phyloP scores from a whole-genome alignment of 2,797 vertebrate species.

The Neoniphon sammara region DNA sequence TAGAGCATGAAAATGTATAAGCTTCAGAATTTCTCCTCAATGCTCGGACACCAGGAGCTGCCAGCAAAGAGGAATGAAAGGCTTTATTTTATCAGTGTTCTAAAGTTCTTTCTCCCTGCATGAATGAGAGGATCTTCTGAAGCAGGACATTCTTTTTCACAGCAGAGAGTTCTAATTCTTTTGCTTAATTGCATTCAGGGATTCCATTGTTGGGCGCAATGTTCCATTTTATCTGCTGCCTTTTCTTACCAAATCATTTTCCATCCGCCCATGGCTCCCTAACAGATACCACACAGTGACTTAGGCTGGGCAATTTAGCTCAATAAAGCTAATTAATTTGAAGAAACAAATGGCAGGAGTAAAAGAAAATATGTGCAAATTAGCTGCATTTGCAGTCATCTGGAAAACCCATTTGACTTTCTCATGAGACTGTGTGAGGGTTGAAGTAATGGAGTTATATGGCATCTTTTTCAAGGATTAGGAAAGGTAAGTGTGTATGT shows the following conservation, averaged over 20 bases:
- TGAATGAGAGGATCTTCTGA: conserved; percentile 72
- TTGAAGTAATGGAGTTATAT: conserved; percentile 18
- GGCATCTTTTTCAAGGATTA: background rate
- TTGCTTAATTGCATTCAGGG: conserved; percentile 76
- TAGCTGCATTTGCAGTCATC: conserved; percentile 50
- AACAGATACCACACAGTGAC: conserved; percentile 53
- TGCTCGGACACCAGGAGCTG: conserved; percentile 57
- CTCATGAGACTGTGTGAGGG: conserved; percentile 13
- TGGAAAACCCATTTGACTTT: conserved; percentile 53
- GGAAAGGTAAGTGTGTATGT: background rate
- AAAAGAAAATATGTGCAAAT: conserved; percentile 49
- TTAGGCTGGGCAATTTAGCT: conserved; percentile 57
- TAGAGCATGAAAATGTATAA: conserved; percentile 53
- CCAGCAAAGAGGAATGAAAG: conserved; percentile 47
- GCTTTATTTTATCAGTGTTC: conserved; percentile 63
- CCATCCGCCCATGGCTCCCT: conserved; percentile 40
- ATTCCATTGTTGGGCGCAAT: conserved; percentile 63
- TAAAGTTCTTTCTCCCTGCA: conserved; percentile 58
- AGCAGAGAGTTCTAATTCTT: conserved; percentile 70
- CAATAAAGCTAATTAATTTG: conserved; percentile 70
- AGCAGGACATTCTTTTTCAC: conserved; percentile 72
- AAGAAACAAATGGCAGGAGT: conserved; percentile 59
- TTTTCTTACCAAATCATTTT: conserved; percentile 58
- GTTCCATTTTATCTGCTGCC: conserved; percentile 67
- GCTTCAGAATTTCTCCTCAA: conserved; percentile 54